phyloP scores from a whole-genome alignment of 1,140 invertebrate genomes.

The Neodiprion fabricii region DNA sequence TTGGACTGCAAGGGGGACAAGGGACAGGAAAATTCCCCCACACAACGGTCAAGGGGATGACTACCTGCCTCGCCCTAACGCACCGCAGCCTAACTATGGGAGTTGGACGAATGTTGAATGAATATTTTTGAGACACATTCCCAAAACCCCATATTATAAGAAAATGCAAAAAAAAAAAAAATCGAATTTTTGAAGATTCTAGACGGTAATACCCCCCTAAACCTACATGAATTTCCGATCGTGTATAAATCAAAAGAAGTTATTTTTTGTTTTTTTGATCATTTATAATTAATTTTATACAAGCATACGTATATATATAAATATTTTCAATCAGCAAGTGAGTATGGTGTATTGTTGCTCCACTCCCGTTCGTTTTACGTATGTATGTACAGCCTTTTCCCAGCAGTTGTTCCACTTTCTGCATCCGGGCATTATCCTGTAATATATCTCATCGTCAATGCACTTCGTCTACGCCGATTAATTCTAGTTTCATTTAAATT shows the following conservation, averaged over 20 bases:
- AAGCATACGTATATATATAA: constrained; percentile 18
- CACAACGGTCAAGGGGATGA: no score
- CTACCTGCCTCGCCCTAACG: no score
- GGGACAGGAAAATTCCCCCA: no score
- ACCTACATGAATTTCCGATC: background rate
- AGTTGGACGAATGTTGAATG: no score
- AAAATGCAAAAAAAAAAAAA: no score
- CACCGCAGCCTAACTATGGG: no score
- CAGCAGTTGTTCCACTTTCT: background rate
- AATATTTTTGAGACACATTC: no score
- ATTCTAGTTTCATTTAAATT: background rate
- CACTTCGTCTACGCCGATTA: background rate
- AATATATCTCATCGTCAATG: background rate
- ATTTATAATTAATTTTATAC: background rate
- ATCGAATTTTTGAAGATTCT: no score
- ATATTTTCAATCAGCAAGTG: constrained; percentile 49
- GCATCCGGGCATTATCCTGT: background rate
- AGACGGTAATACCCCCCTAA: no score
- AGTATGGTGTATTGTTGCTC: constrained; percentile 29
- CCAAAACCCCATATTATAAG: no score
- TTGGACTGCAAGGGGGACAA: no score
- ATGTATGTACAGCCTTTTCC: background rate
- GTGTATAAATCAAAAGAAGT: background rate
- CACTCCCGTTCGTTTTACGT: background rate
- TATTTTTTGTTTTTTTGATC: constrained; percentile 34